These are phyloP conservation scores for Globia sparganii DNA, from an alignment of 2,888 invertebrate genomes.

Conservation along the genomic window DNA sequence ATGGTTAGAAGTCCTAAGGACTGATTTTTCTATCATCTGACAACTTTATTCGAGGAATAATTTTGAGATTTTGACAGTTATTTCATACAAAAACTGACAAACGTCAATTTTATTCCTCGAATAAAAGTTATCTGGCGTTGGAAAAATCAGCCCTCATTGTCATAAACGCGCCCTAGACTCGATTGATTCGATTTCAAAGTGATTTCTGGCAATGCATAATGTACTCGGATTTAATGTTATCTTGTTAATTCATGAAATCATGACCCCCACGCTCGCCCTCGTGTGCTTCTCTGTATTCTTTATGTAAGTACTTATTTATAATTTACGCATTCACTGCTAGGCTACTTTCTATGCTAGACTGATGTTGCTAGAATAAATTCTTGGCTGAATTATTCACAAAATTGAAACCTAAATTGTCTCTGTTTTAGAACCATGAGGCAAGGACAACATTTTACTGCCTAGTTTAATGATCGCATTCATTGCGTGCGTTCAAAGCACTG, in stretches of 20 bases:
- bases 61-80: no score
- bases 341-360: slow-evolving; percentile 47
- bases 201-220: slow-evolving; percentile 12
- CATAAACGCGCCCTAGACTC: neutral
- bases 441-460: slow-evolving; percentile 22
- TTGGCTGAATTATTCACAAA: slow-evolving; percentile 53
- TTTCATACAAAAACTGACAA: no score
- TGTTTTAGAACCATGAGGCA: slow-evolving; percentile 33
- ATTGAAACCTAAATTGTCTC: slow-evolving; percentile 30
- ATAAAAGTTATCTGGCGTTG: no score
- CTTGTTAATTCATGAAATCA: slow-evolving; percentile 36
- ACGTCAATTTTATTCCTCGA: no score
- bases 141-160: no score
- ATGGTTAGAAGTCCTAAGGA: neutral
- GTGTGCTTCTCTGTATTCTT: slow-evolving; percentile 13
- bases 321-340: slow-evolving; percentile 40
- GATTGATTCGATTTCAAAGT: slow-evolving; percentile 5
- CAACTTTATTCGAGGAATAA: no score
- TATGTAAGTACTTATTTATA: slow-evolving; percentile 45
- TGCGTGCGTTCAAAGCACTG: neutral
- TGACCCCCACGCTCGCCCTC: slow-evolving; percentile 10
- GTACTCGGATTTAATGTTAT: slow-evolving; percentile 28
- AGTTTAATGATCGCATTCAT: slow-evolving; percentile 17
- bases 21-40: no score
- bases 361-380: slow-evolving; percentile 47